Conservation (phyloP, 2,113 vertebrate species). For the Heteronetta atricapilla region DNA sequence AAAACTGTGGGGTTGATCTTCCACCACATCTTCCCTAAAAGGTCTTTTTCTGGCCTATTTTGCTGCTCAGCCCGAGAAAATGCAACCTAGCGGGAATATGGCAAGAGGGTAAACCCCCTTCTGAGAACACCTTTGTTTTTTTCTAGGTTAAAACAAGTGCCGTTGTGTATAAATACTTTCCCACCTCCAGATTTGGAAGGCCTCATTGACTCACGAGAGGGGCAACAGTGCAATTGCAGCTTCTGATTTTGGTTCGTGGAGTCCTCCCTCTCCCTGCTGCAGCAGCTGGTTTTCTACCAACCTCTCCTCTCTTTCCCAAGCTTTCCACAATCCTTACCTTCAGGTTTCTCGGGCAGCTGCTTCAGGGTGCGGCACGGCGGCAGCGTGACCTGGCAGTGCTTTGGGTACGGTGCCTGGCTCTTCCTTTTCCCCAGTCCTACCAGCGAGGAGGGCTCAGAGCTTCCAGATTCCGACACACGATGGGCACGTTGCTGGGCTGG, state of each 20-base stretch:
- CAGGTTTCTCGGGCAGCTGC: not conserved
- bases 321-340: not conserved
- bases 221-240: accelerated
- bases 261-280: not conserved
- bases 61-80: not conserved
- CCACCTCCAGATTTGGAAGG: not conserved
- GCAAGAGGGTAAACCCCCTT: not conserved
- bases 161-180: not conserved
- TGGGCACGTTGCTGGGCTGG: accelerated
- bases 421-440: not conserved
- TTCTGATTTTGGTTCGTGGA: accelerated
- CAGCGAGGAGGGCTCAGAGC: not conserved
- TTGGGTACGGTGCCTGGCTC: too few relatives aligned
- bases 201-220: accelerated
- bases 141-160: not conserved
- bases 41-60: not conserved
- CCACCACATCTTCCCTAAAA: not conserved
- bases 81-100: not conserved
- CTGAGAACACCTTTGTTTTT: not conserved
- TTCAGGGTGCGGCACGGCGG: not conserved
- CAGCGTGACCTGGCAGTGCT: not conserved
- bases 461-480: not conserved
- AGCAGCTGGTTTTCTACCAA: not conserved
- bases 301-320: not conserved
- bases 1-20: not conserved